phyloP scores from a whole-genome alignment of 2,888 invertebrate species.

The Plebejus argus region DNA sequence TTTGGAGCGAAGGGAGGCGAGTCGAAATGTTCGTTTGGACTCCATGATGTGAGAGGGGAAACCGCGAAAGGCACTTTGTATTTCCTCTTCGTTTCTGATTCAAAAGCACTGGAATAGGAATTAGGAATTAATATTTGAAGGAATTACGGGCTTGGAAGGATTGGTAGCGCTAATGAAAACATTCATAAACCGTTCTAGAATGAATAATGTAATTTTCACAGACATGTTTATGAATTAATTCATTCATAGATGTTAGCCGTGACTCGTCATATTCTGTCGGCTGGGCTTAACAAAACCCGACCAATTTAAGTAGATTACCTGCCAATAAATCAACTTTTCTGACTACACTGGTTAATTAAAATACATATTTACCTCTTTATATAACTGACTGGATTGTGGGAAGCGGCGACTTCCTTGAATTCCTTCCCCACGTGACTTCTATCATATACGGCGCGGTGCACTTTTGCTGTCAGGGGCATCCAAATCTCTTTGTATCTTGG shows the following conservation, averaged over 20 bases:
- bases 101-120: slow-evolving; percentile 58
- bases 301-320: background rate
- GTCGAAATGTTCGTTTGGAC: slow-evolving; percentile 64
- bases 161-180: background rate
- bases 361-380: slow-evolving; percentile 59
- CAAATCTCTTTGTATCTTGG: slow-evolving; percentile 68
- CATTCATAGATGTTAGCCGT: background rate
- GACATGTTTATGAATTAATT: background rate
- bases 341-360: background rate
- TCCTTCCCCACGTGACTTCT: slow-evolving; percentile 69
- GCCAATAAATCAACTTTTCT: background rate
- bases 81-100: slow-evolving; percentile 65
- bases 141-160: background rate
- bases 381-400: slow-evolving; percentile 69
- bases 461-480: slow-evolving; percentile 65
- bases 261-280: background rate
- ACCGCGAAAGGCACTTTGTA: slow-evolving; percentile 60
- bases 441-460: slow-evolving; percentile 63
- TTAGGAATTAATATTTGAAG: background rate
- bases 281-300: background rate
- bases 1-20: slow-evolving; percentile 68
- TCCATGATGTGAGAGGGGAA: slow-evolving; percentile 61
- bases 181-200: background rate
- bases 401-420: slow-evolving; percentile 66
- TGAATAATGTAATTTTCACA: background rate